These are phyloP conservation scores for Apostichopus parvimensis DNA, from an alignment of 35 echinoderm and acorn worm species.

Conservation along the genomic window DNA sequence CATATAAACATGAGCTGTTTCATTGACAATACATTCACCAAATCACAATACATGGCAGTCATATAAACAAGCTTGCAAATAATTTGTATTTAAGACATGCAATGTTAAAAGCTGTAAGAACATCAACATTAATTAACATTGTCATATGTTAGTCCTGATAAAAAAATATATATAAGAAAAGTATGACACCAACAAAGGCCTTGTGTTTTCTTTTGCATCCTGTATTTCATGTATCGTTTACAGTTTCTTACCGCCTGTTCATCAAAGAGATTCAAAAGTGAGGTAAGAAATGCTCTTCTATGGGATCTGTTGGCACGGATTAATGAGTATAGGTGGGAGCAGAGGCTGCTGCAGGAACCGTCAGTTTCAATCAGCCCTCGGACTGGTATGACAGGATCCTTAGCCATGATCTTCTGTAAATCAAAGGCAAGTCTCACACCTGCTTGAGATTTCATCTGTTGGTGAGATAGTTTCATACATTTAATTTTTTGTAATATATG, in stretches of 20 bases:
- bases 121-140: no score
- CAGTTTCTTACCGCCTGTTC: constrained; percentile 83
- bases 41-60: no score
- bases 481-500: not conserved
- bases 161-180: no score
- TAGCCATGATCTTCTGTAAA: constrained; percentile 70
- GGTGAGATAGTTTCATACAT: not conserved
- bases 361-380: constrained; percentile 75
- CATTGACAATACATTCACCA: no score
- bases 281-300: constrained; percentile 83
- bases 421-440: constrained; percentile 87
- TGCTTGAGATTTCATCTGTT: constrained; percentile 94
- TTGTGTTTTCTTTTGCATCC: no score
- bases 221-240: no score
- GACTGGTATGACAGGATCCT: constrained; percentile 13
- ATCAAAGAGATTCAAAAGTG: constrained; percentile 88
- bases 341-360: constrained; percentile 50
- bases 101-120: no score
- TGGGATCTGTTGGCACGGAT: constrained; percentile 84
- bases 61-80: no score
- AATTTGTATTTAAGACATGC: no score
- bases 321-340: constrained; percentile 85
- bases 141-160: no score
- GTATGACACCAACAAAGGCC: no score
- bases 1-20: no score